Conservation (phyloP, 2,888 invertebrate genomes). For the Agrochola circellaris region DNA sequence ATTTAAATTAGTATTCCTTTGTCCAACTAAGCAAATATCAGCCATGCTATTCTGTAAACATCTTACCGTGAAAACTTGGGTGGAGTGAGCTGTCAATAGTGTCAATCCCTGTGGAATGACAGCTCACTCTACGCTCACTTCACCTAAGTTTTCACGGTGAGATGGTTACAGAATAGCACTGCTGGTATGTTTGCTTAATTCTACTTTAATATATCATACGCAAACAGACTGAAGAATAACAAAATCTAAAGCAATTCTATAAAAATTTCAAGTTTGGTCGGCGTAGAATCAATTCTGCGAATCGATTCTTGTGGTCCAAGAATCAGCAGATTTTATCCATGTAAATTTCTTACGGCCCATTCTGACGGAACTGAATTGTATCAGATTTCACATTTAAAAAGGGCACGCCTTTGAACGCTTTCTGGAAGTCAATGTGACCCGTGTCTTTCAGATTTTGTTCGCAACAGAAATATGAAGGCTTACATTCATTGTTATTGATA, state of each 20-base stretch:
- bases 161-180: no score
- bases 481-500: constrained; percentile 8
- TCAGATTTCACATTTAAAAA: constrained; percentile 55
- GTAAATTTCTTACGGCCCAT: constrained; percentile 37
- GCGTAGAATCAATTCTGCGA: constrained; percentile 23
- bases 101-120: no score
- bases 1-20: constrained; percentile 24
- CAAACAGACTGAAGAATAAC: not conserved
- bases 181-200: constrained; percentile 10
- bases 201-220: not conserved
- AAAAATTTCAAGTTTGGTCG: constrained; percentile 13
- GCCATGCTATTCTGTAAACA: no score
- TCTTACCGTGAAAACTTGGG: no score
- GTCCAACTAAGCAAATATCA: constrained; percentile 2
- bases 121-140: no score
- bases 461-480: constrained; percentile 21
- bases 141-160: no score
- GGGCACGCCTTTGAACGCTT: constrained; percentile 37
- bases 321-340: constrained; percentile 44
- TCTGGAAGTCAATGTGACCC: constrained; percentile 29
- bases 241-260: not conserved
- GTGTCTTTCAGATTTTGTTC: constrained; percentile 16
- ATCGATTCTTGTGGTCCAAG: constrained; percentile 21
- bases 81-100: no score
- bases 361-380: constrained; percentile 30